Evolutionary conservation across 2,113 vertebrate genomes (phyloP).

Genomic region (Indicator maculatus): DNA sequence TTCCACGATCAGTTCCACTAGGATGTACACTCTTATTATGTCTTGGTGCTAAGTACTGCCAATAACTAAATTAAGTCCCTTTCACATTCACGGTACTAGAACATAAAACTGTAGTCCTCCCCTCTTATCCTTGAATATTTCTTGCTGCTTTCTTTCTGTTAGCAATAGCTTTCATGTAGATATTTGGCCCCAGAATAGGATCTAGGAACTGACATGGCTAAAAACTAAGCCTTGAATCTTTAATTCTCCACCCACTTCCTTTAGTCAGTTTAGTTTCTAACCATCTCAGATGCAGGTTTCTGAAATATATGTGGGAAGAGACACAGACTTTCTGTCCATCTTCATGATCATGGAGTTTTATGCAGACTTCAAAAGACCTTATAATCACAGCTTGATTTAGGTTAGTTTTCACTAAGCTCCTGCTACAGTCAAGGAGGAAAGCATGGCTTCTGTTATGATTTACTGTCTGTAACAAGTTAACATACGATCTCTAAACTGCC

Average conservation of each 20-base stretch:
- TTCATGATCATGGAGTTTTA: background rate
- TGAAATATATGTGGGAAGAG: background rate
- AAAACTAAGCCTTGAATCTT: background rate
- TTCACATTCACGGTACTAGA: background rate
- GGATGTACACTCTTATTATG: background rate
- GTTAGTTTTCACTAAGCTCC: background rate
- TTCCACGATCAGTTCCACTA: background rate
- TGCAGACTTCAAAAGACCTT: background rate
- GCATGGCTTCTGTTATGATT: rapidly evolving
- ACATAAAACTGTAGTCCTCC: background rate
- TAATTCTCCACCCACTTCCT: rapidly evolving
- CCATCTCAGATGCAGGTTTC: background rate
- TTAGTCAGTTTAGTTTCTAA: background rate
- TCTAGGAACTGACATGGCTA: background rate
- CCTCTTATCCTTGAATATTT: background rate
- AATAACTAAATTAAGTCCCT: background rate
- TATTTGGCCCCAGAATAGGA: background rate
- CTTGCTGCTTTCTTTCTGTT: background rate
- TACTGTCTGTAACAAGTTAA: background rate
- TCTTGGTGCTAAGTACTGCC: background rate
- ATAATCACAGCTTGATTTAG: background rate
- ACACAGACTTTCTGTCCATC: background rate
- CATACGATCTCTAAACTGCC: background rate
- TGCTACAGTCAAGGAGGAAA: background rate
- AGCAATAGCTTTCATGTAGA: background rate